Evolutionary conservation across 2,888 invertebrate species (phyloP), one percentile per base, ranked within the genome.

Genomic region (Xanthia icteritia): DNA sequence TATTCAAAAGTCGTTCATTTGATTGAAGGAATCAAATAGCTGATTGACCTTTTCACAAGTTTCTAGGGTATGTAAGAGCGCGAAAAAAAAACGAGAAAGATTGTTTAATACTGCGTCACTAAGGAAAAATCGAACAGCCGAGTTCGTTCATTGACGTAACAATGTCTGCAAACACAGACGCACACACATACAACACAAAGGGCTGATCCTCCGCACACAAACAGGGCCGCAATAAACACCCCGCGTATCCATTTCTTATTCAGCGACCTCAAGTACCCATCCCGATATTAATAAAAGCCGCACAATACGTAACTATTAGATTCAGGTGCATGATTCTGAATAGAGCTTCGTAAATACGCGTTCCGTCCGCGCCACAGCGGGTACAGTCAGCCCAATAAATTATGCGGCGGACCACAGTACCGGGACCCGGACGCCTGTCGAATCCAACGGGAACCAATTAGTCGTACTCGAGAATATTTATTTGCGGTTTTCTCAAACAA

Each of bases 391-490:
- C 92, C 93, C 94, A 93, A 96, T 96, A 96, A 96, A 95, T 96
- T 95, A 95, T 93, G 94, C 93, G 95, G 95, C 89, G 89, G 92
- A 91, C 95, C 95, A 92, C 94, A 92, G 90, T 89, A 90, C 89
- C 90, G 90, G 90, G 91, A 89, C 88, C 93, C 93, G 94, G 93
- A 93, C 93, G 93, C 91, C 94, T 94, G 95, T 95, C 95, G 94
- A 94, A 93, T 94, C 95, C 94, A 94, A 93, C 94, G 94, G 94
- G 94, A 94, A 95, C 96, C 95, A 96, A 96, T 96, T 96, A 96
- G 96, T 96, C 95, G 93, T 91, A 90, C 92, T 92, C 91, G 91
- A 91, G 94, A 94, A 95, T 96, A 96, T 96, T 96, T 96, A 96
- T 96, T 95, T 95, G 96, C 94, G 94, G 95, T 94, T 93, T 92